Conservation (phyloP, 2,888 invertebrate genomes). For the Drosophila mercatorum region DNA sequence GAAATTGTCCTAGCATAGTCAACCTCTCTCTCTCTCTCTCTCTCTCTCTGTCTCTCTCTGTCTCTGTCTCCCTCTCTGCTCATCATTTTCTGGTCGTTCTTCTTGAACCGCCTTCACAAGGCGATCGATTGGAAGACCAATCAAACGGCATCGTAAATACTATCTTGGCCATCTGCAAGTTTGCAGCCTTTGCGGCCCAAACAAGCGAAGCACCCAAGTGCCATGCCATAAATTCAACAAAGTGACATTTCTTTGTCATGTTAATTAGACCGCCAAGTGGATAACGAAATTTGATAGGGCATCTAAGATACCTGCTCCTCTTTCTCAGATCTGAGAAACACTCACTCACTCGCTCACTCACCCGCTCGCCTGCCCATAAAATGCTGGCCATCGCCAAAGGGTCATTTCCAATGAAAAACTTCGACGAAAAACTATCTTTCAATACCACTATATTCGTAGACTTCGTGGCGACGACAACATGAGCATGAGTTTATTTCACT, state of each 20-base stretch:
- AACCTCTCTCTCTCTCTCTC: not conserved
- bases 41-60: not conserved
- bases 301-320: conserved; percentile 71
- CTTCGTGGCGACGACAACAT: conserved; percentile 65
- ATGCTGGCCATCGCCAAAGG: conserved; percentile 35
- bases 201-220: conserved; percentile 51
- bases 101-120: conserved; percentile 28
- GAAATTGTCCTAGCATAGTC: conserved; percentile 62
- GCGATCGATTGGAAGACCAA: conserved; percentile 70
- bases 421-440: conserved; percentile 36
- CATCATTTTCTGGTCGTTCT: conserved; percentile 4
- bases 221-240: conserved; percentile 68
- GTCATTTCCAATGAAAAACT: conserved; percentile 53
- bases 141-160: conserved; percentile 78
- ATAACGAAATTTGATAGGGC: conserved; percentile 77
- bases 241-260: conserved; percentile 81
- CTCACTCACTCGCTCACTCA: conserved; percentile 5
- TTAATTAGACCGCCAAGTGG: conserved; percentile 80
- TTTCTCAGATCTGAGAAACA: conserved; percentile 3
- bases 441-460: conserved; percentile 46
- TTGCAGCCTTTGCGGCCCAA: conserved; percentile 37
- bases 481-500: conserved; percentile 48
- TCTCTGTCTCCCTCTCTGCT: not conserved
- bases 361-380: conserved; percentile 41
- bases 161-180: conserved; percentile 70